These are phyloP conservation scores for Tenebrosternarchus preto DNA, from an alignment of 2,113 vertebrate species.

Conservation along the genomic window DNA sequence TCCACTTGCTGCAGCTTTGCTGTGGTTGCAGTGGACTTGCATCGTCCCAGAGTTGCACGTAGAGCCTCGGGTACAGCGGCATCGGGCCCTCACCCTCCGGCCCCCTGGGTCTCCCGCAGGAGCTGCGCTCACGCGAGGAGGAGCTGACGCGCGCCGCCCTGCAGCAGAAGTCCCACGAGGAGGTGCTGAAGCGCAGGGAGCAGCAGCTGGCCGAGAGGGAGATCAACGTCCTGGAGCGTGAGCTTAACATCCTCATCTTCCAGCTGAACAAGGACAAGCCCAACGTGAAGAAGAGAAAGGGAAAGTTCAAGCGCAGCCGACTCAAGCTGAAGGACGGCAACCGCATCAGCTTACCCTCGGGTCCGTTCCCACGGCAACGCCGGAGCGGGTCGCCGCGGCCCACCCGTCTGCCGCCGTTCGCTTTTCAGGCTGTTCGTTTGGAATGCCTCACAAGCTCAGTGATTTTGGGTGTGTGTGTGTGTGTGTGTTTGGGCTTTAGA, in stretches of 20 bases:
- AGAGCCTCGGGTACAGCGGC: background rate
- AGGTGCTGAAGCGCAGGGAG: conserved; percentile 87
- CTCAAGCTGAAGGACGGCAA: conserved; percentile 92
- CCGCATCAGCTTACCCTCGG: conserved; percentile 95
- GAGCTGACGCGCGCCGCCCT: conserved; percentile 89
- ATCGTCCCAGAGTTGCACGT: too few species aligned
- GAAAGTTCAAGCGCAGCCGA: conserved; percentile 89
- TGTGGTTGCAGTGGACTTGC: background rate
- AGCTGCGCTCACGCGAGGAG: conserved; percentile 92
- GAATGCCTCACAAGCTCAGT: too few species aligned
- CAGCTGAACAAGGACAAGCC: conserved; percentile 95
- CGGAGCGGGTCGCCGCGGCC: too few species aligned
- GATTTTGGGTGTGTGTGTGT: conserved; percentile 16
- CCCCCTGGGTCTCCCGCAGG: conserved; percentile 66
- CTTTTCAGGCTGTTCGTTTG: too few species aligned
- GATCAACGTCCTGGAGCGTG: conserved; percentile 91
- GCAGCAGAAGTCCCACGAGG: conserved; percentile 94
- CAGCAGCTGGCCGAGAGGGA: conserved; percentile 90
- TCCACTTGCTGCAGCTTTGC: too few species aligned
- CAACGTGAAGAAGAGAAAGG: conserved; percentile 93
- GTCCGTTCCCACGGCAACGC: conserved; percentile 60
- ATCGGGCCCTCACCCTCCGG: background rate
- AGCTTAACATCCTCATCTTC: conserved; percentile 94
- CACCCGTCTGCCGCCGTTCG: too few species aligned
- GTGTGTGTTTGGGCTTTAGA: conserved; percentile 68